Conservation (phyloP, 2,797 vertebrate species). For the Yasuhikotakia modesta region DNA sequence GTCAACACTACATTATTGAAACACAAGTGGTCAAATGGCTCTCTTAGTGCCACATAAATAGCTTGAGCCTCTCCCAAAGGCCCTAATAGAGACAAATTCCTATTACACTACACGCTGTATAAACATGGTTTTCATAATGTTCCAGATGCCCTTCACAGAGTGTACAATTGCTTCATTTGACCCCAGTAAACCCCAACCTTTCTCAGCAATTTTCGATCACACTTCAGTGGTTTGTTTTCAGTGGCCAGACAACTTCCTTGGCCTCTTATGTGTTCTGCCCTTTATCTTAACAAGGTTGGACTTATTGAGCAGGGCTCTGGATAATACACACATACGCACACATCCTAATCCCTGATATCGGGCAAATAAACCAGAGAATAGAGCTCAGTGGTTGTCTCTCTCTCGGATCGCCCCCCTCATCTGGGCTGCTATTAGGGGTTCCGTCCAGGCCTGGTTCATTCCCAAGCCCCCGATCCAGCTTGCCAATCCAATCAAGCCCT, state of each 20-base stretch:
- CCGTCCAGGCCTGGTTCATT: conserved; percentile 51
- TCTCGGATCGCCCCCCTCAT: conserved; percentile 62
- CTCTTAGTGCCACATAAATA: conserved; percentile 21
- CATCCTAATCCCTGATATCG: conserved; percentile 70
- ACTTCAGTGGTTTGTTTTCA: conserved; percentile 51
- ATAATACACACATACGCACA: conserved; percentile 50
- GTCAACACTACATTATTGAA: conserved; percentile 27
- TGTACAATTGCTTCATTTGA: conserved; percentile 34
- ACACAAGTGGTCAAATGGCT: conserved; percentile 22
- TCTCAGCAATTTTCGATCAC: conserved; percentile 45
- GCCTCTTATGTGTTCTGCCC: conserved; percentile 62
- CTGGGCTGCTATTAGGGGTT: conserved; percentile 63
- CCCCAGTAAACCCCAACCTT: conserved; percentile 42
- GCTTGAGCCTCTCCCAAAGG: conserved; percentile 30
- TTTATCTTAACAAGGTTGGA: conserved; percentile 68
- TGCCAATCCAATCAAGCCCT: conserved; percentile 74
- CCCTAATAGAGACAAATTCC: conserved; percentile 29
- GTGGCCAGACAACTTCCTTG: conserved; percentile 30
- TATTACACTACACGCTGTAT: conserved; percentile 16
- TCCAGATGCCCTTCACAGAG: conserved; percentile 37
- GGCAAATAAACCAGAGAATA: conserved; percentile 65
- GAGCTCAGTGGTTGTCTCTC: conserved; percentile 65
- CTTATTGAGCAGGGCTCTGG: conserved; percentile 55
- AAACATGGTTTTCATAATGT: conserved; percentile 34
- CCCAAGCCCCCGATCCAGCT: conserved; percentile 54